Evolutionary conservation across 2,113 vertebrate species (phyloP), one percentile per base, ranked within the genome.

Genomic region (Mobula hypostoma): DNA sequence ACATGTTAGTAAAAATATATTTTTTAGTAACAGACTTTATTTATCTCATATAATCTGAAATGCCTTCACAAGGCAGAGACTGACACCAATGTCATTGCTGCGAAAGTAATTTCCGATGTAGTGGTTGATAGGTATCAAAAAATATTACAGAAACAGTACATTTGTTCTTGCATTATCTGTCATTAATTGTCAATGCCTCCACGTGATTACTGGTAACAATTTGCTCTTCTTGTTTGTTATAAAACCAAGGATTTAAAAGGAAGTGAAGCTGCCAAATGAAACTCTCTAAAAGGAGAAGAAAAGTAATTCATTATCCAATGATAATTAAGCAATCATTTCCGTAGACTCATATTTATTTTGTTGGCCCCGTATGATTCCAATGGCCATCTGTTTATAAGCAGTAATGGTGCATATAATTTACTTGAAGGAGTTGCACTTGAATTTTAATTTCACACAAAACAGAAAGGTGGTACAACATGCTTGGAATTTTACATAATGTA

Each of bases 321-420:
- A 96, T 96, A 96, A 97, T 97, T 95, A 96, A 95, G 95, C 95
- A 96, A 97, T 96, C 96, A 96, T 95, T 94, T 95, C 94, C 95
- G 95, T 94, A 95, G 74, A 95, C 95, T 94, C 94, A 74, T 36
- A 70, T 48, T 94, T 61, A 93, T 95, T 94, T 66, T 94, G 94
- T 94, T 95, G 29, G 95, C 94, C 94, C 94, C 78, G 7, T 94
- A 94, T 94, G n/a, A 72, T 79, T 27, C 94, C 77, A 83, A 95
- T 91, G 94, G 83, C 95, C 94, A 94, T 95, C 95, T 94, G 94
- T 94, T 94, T 91, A 78, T 72, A 72, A 80, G 76, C 66, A 85
- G 61, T 48, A 94, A 66, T 27, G 29, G 68, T 90, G 56, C 85
- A 94, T 63, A 36, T 94, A 36, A 77, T 94, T 85, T 83, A 14